Conservation (phyloP, 2,113 vertebrate genomes). For the Pseudopipra pipra region DNA sequence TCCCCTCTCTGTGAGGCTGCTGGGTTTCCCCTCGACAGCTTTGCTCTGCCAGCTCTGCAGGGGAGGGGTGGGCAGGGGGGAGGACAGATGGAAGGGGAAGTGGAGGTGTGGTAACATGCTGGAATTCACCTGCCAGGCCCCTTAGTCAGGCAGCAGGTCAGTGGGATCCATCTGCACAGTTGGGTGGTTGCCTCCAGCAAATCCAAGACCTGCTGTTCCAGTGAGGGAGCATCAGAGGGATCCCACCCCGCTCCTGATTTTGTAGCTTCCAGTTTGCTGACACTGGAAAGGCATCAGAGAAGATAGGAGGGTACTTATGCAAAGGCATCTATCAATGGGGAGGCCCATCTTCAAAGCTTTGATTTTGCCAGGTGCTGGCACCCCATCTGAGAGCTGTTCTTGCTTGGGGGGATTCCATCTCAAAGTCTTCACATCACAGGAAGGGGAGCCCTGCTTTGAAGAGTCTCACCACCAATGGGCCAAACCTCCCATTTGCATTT, state of each 20-base stretch:
- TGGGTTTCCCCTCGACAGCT: not conserved
- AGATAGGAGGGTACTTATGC: slow-evolving; percentile 51
- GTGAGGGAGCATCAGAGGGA: slow-evolving; percentile 7
- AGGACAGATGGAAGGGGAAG: not conserved
- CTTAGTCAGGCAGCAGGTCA: slow-evolving; percentile 8
- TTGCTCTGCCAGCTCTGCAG: not conserved
- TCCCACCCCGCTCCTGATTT: not conserved
- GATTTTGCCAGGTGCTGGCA: slow-evolving; percentile 56
- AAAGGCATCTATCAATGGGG: slow-evolving; percentile 55
- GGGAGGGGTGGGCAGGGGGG: not conserved
- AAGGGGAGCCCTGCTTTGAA: slow-evolving; percentile 66
- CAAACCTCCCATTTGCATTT: slow-evolving; percentile 59
- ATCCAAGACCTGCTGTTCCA: slow-evolving; percentile 36
- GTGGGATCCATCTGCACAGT: not conserved
- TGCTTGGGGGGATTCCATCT: slow-evolving; percentile 57
- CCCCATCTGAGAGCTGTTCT: slow-evolving; percentile 54
- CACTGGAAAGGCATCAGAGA: slow-evolving; percentile 71
- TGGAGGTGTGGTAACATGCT: not conserved
- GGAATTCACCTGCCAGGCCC: slow-evolving; percentile 12
- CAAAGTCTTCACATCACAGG: slow-evolving; percentile 64
- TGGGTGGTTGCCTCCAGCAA: slow-evolving; percentile 2
- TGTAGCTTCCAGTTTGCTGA: slow-evolving; percentile 46
- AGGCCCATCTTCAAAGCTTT: slow-evolving; percentile 72
- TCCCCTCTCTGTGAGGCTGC: rapidly evolving
- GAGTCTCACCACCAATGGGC: slow-evolving; percentile 21